Percentiles rank a stretch among this genome's conserved stretches.
Evolutionary conservation across 2,113 vertebrate species (phyloP).

Genomic region (Dascyllus trimaculatus): DNA sequence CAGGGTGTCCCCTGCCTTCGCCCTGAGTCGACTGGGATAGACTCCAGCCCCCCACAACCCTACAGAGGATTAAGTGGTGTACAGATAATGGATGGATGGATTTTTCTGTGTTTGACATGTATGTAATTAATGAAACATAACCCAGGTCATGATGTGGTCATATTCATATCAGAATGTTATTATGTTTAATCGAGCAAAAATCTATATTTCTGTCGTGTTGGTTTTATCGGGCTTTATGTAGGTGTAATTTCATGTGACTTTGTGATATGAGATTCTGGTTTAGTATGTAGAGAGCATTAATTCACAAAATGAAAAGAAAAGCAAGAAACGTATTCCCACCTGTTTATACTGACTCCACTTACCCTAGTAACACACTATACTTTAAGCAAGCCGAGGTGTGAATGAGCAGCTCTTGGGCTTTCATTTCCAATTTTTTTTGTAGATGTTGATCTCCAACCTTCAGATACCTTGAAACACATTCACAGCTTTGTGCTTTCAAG

Average conservation of each 20-base stretch:
- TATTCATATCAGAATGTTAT: no score
- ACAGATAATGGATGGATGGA: no score
- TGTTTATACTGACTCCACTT: slow-evolving; percentile 6
- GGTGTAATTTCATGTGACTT: background rate
- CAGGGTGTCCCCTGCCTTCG: no score
- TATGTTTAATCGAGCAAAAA: no score
- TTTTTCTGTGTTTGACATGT: no score
- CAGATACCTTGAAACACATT: slow-evolving; percentile 5
- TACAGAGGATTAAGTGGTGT: no score
- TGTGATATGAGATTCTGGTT: background rate
- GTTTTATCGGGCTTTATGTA: background rate
- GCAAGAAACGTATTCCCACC: background rate
- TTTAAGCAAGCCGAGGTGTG: background rate
- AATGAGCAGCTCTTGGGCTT: background rate
- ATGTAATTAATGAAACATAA: no score
- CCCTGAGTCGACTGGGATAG: no score
- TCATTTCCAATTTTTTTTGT: background rate
- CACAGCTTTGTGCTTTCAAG: slow-evolving; percentile 39
- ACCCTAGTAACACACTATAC: no score
- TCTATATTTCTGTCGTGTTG: background rate
- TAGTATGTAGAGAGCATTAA: background rate
- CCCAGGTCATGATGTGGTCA: no score
- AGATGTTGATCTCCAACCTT: slow-evolving; percentile 24
- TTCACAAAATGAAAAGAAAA: background rate
- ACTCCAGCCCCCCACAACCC: no score